Evolutionary conservation across 2,888 invertebrate genomes (phyloP), one percentile per base, ranked within the genome.

Genomic region (Venusia cambrica): DNA sequence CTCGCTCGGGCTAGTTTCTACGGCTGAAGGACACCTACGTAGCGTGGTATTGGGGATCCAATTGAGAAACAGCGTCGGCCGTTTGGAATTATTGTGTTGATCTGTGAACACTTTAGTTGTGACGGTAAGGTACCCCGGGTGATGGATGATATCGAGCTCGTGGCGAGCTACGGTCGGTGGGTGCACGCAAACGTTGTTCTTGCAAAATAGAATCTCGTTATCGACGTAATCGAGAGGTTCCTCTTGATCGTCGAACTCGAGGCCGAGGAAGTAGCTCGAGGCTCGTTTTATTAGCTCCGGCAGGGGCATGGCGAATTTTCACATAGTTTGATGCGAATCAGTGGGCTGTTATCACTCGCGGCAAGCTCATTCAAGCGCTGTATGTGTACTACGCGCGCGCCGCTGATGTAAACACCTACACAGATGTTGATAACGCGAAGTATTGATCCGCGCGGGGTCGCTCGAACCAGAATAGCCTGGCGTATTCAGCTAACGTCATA

Each of bases 171-270:
- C 89, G 0, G 94, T 93, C 25, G 97, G 96, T 3, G 97, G 97
- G 87, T 98, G 98, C 22, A 98, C 97, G 75, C 98, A 98, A 15
- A 98, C 97, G 79, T 98, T 98, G 74, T 98, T 98, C 85, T 98
- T 98, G 79, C 95, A 95, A 74, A 94, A 95, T 27, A 95, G 84
- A 40, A 94, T 91, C 85, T 95, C 95, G 62, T 95, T 95, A 76
- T 95, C 94, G 69, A 93, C 92, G 65, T 94, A 94, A 62, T 89
- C 77, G 21, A 87, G 88, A 46, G 87, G 88, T 55, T 89, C 87
- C 58, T 89, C 90, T 62, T 89, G 87, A 41, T 88, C 88, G 31
- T 89, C 88, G 46, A 90, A 88, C 49, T 92, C 93, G 22, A 90
- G 85, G 25, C 94, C 94, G 33, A 94, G 84, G 61, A 95, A 94